Base-by-base conservation (phyloP, 2,113 vertebrate species). In the Acrocephalus arundinaceus region DNA sequence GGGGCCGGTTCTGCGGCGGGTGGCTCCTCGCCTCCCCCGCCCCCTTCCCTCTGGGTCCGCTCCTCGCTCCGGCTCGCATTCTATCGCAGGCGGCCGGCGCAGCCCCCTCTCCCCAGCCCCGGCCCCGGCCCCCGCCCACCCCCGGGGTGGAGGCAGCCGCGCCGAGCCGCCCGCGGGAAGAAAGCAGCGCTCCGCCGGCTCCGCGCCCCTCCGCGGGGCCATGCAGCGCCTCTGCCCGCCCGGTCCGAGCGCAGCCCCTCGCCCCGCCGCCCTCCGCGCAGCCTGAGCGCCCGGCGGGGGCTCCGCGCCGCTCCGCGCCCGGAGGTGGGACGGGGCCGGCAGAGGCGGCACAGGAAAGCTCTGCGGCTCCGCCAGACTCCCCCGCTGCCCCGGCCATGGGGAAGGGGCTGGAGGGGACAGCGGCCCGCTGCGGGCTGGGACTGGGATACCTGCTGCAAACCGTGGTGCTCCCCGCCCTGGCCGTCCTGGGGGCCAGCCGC, bases 361-460 rank as follows among this genome's bases (percentile, higher is more conserved):
- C 77, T 33, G 78, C 82, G 27, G 35, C 61, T 90, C n/a, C 35
- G 71, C 58, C 30, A 51, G 27, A 57, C 65, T 74, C 4, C 13
- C 37, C n/a, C 24, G 68, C 51, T 37, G 66, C 66, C 52, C 81
- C 96, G 75, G 94, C 93, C 89, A 99, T 99, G 99, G 97, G 98
- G 96, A 98, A 98, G 96, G 98, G 98, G 96, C 97, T 98, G 97
- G 98, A 97, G 75, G 96, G 96, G 57, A 95, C 98, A 55, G 98
- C 98, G 90, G 98, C 98, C 91, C 98, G 98, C 95, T 98, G 98
- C 97, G 98, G 98, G 97, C 97, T 98, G 97, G 98, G 98, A 97
- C 98, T 97, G 89, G 98, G 98, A 96, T 97, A 98, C 98, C 95
- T 98, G 96, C 95, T 98, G 96, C 98, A 98, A 85, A 98, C 98